Conservation (phyloP, 30 jellyfish, hydroid and myxozoan genomes). For the Cassiopea andromeda region DNA sequence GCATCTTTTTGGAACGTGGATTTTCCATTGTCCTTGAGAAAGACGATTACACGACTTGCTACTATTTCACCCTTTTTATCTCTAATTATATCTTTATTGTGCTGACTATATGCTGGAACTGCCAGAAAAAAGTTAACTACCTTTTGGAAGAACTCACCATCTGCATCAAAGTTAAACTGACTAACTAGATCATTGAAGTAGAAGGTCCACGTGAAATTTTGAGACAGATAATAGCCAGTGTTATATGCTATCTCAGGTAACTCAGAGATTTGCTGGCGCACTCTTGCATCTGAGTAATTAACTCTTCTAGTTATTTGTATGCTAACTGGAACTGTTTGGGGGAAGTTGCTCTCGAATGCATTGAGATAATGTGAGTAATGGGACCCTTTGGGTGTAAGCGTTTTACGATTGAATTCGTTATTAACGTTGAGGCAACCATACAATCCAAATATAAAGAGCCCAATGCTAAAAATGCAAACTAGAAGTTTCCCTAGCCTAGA, state of each 20-base stretch:
- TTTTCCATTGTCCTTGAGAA: conserved; percentile 60
- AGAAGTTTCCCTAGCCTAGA: conserved; percentile 25
- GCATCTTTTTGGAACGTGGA: conserved; percentile 78
- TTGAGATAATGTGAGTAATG: conserved; percentile 53
- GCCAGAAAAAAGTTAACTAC: conserved; percentile 19
- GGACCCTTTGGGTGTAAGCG: conserved; percentile 66
- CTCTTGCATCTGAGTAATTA: conserved; percentile 53
- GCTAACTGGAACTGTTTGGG: conserved; percentile 77
- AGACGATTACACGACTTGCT: conserved; percentile 84
- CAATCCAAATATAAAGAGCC: conserved; percentile 52
- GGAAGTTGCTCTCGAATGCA: conserved; percentile 48
- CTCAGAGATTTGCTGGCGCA: conserved; percentile 36
- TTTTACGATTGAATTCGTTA: conserved; percentile 63
- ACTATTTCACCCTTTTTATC: conserved; percentile 35
- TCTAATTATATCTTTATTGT: conserved; percentile 55
- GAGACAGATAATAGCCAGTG: conserved; percentile 60
- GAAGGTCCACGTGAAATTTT: conserved; percentile 58
- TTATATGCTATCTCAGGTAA: conserved; percentile 38
- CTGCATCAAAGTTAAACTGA: conserved; percentile 4
- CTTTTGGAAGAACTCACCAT: conserved; percentile 21
- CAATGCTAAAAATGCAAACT: conserved; percentile 41
- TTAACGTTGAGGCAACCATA: conserved; percentile 67
- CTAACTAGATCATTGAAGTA: conserved; percentile 30
- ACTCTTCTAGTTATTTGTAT: conserved; percentile 36
- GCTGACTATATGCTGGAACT: conserved; percentile 50